Conservation (phyloP, 2,113 vertebrate species). For the Oxygymnocypris stewartii region DNA sequence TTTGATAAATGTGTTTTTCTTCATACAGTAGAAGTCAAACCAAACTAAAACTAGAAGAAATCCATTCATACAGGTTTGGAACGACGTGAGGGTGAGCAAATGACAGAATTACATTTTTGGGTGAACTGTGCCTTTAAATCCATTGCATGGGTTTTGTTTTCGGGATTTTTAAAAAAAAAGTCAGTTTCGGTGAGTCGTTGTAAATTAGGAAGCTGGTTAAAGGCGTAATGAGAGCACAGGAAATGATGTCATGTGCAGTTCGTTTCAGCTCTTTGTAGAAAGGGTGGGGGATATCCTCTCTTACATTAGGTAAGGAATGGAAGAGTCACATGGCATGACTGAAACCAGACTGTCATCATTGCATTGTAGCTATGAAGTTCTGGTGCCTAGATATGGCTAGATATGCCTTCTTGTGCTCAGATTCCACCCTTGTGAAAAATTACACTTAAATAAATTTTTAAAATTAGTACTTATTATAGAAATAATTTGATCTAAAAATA, state of each 20-base stretch:
- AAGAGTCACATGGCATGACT: conserved; percentile 10
- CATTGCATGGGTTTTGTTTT: neutral
- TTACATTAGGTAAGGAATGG: conserved; percentile 49
- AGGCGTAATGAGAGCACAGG: conserved; percentile 32
- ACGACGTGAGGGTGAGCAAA: neutral
- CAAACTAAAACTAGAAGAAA: neutral
- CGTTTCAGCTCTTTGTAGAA: conserved; percentile 26
- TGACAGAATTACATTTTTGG: neutral
- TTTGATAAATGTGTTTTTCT: neutral
- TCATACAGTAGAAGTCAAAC: neutral
- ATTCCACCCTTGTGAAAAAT: neutral
- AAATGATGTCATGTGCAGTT: conserved; percentile 48
- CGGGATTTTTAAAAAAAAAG: neutral
- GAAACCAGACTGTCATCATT: conserved; percentile 3
- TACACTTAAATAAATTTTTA: neutral
- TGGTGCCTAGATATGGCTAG: neutral
- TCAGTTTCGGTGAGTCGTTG: neutral
- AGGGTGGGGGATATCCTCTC: conserved; percentile 52
- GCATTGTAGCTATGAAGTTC: neutral
- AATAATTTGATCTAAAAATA: neutral
- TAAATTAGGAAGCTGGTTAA: conserved; percentile 23
- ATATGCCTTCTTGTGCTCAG: neutral
- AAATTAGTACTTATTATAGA: neutral
- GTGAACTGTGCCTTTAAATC: neutral
- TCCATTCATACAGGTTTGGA: neutral